Conservation (phyloP, 2,888 invertebrate species). For the Celastrina argiolus region DNA sequence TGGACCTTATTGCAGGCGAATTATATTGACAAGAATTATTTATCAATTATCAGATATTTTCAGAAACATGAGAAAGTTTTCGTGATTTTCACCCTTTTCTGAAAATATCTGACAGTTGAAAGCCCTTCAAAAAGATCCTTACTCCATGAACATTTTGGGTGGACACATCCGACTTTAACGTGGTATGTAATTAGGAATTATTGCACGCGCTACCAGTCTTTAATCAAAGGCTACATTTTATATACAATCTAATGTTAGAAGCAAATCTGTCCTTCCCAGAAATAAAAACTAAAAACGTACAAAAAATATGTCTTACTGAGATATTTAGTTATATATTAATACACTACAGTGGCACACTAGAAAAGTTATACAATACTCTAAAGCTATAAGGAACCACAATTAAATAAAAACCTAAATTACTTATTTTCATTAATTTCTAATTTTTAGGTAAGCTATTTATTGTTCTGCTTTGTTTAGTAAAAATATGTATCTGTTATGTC, state of each 20-base stretch:
- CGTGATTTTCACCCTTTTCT: too few relatives aligned
- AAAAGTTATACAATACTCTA: slow-evolving; percentile 19
- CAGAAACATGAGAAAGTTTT: too few relatives aligned
- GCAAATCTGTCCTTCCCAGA: slow-evolving; percentile 25
- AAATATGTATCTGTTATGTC: slow-evolving; percentile 16
- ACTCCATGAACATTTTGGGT: neutral
- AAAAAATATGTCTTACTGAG: slow-evolving; percentile 12
- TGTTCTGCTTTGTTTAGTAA: slow-evolving; percentile 18
- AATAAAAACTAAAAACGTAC: slow-evolving; percentile 19
- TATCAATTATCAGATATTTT: too few relatives aligned
- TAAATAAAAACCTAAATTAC: slow-evolving; percentile 12
- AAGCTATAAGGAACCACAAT: slow-evolving; percentile 22
- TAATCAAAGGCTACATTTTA: slow-evolving; percentile 31
- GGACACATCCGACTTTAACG: slow-evolving; percentile 11
- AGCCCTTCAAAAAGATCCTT: slow-evolving; percentile 13
- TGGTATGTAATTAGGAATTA: slow-evolving; percentile 19
- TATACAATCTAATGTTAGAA: slow-evolving; percentile 27
- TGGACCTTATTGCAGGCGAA: slow-evolving; percentile 2
- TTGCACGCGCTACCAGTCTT: slow-evolving; percentile 35
- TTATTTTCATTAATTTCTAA: slow-evolving; percentile 8
- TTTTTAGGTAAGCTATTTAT: slow-evolving; percentile 12
- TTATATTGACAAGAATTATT: too few relatives aligned
- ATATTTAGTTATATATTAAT: neutral
- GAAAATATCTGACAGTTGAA: too few relatives aligned
- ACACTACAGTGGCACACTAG: slow-evolving; percentile 21